phyloP scores from a whole-genome alignment of 1,140 invertebrate species.

The Sesamia nonagrioides region DNA sequence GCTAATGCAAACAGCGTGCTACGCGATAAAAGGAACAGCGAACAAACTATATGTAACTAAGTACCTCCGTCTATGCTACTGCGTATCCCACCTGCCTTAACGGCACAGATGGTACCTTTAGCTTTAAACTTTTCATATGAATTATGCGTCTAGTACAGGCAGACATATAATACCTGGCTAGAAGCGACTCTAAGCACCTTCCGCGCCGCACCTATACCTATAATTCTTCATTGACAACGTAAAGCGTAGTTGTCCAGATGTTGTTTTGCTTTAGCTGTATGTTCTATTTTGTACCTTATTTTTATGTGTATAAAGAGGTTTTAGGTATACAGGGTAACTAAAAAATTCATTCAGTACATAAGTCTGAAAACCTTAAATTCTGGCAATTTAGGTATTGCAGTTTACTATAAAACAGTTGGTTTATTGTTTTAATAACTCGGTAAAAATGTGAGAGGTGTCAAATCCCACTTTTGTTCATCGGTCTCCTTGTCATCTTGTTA shows the following conservation, averaged over 20 bases:
- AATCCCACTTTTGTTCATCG: no score
- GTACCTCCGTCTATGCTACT: no score
- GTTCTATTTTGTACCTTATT: background rate
- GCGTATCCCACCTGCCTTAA: background rate
- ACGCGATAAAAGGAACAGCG: background rate
- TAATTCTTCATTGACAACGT: constrained; percentile 27
- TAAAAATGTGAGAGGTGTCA: no score
- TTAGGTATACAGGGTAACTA: background rate
- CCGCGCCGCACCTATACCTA: constrained; percentile 3
- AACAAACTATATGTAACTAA: background rate
- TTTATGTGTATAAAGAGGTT: background rate
- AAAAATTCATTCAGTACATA: no score
- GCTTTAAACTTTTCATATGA: constrained; percentile 22
- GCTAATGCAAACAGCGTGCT: background rate
- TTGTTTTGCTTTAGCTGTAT: background rate
- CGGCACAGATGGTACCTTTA: constrained; percentile 5
- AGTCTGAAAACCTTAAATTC: no score
- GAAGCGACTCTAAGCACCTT: background rate
- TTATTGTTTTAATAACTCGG: no score
- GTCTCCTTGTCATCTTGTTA: no score
- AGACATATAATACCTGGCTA: constrained; percentile 21
- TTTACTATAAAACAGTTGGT: no score
- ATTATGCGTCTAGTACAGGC: constrained; percentile 14
- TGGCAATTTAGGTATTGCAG: no score
- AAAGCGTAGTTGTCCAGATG: constrained; percentile 6